Base-by-base conservation (phyloP, 1,140 invertebrate species). In the Ptiloglossa arizonensis region DNA sequence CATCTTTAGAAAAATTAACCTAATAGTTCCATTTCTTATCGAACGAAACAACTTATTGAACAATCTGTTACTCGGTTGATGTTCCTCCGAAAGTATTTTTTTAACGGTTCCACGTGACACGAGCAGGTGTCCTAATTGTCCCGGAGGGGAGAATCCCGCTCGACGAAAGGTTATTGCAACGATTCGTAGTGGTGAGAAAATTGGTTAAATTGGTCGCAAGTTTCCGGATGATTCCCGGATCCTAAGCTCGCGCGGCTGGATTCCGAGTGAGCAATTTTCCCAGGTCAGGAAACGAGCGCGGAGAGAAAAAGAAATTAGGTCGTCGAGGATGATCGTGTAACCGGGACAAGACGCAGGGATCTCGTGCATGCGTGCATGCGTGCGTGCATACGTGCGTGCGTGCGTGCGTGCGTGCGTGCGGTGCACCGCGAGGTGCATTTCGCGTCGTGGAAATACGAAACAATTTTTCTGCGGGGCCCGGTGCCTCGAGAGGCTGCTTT, bases 401-500 rank as follows among this genome's bases (percentile, higher is more conserved):
- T 57, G 27, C 29, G 17, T 27, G n/a, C 52, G 27, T 56, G 52
- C 52, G n/a, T n/a, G 41, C 41, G 41, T 41, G n/a, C 17, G 64
- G 50, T 32, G 48, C 59, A 54, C 71, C 6, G 60, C 32, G 59
- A 38, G 50, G n/a, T 27, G 48, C 22, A 71, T 54, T 48, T 70
- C 57, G 27, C 44, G 46, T 60, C n/a, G 44, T 60, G 67, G 72
- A 83, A 81, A 80, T 78, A 59, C 46, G 46, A 73, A 83, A 80
- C 83, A 80, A 87, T 85, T 86, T 82, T 78, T 62, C 73, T 75
- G 22, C 67, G 59, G 38, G 57, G 48, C 41, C 32, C 32, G 68
- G 44, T 44, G 73, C 54, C 64, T 66, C 44, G 68, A 56, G 84
- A 75, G 67, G 79, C 77, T 83, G 63, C 63, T 87, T 89, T 89